Evolutionary conservation across 2,797 vertebrate genomes (phyloP), one percentile per base, ranked within the genome.

Genomic region (Alcedo quadribrachys): DNA sequence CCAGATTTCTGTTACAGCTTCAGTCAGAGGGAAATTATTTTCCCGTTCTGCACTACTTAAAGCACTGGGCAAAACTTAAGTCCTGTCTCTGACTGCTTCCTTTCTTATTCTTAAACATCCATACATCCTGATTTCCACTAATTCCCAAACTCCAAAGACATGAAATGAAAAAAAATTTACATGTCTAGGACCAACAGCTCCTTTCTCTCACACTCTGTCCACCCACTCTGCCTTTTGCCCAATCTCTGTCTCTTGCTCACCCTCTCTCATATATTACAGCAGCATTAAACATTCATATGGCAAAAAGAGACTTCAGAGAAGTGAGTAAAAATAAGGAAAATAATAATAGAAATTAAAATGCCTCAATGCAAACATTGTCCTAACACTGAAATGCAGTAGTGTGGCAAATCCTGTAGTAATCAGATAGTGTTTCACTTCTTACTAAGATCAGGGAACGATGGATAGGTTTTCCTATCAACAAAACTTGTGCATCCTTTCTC

Each of bases 151-250:
- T 19, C 4, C 7, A 57, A 55, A 67, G 15, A 61, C 70, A 45
- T 15, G 0, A 79, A 75, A 61, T 54, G 1, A 40, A 74, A 71
- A 35, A 32, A 0, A 61, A 63, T 46, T 46, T 14, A 5, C 14
- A 60, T 32, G 7, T 11, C 15, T 3, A 3, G 4, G 9, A 18
- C 8, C 8, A 79, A 73, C 7, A 2, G 7, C 50, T 73, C 17
- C 2, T 7, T 69, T 66, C 5, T 40, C 3, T 51, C 8, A 66
- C 11, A 28, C 3, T 13, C 12, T 22, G 15, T 3, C 2, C 8
- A 8, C 4, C 2, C 11, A 9, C 8, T 32, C 21, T 51, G 40
- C 6, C 0, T 4, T 33, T 10, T 5, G 8, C 4, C 6, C 18
- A 37, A 6, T 62, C 15, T 87, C 6, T 46, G 4, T 45, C 4